These are phyloP conservation scores for Parus major DNA, from an alignment of 2,113 vertebrate species.

Conservation along the genomic window DNA sequence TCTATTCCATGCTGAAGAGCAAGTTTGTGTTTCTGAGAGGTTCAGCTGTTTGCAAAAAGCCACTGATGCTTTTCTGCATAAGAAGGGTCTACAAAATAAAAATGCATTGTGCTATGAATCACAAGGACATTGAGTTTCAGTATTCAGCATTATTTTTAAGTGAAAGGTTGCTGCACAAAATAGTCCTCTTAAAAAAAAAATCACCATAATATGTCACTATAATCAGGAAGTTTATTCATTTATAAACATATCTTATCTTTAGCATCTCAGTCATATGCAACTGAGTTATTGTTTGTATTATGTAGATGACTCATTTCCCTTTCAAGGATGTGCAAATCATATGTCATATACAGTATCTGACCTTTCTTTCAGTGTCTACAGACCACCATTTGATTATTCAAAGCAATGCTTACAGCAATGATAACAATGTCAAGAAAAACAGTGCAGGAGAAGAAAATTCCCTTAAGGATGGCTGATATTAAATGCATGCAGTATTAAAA, in stretches of 20 bases:
- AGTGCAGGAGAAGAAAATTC: not conserved
- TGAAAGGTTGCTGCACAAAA: not conserved
- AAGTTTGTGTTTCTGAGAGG: not conserved
- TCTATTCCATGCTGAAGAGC: not conserved
- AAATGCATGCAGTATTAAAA: not conserved
- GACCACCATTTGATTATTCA: constrained; percentile 56
- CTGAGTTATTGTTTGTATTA: constrained; percentile 75
- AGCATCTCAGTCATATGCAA: constrained; percentile 77
- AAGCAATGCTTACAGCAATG: constrained; percentile 30
- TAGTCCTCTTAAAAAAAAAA: not conserved
- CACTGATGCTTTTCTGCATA: not conserved
- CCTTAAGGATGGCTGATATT: not conserved
- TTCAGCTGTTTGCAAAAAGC: not conserved
- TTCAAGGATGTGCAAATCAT: constrained; percentile 69
- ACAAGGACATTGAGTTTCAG: not conserved
- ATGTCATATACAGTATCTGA: constrained; percentile 72
- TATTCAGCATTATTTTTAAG: not conserved
- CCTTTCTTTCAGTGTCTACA: constrained; percentile 55
- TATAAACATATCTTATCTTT: constrained; percentile 82
- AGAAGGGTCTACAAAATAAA: not conserved
- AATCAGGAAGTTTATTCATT: constrained; percentile 77
- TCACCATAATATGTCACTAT: constrained; percentile 34
- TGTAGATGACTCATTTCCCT: constrained; percentile 79
- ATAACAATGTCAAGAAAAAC: constrained; percentile 40
- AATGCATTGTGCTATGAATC: not conserved